phyloP scores from a whole-genome alignment of 2,113 vertebrate species.

The Myotis davidii region DNA sequence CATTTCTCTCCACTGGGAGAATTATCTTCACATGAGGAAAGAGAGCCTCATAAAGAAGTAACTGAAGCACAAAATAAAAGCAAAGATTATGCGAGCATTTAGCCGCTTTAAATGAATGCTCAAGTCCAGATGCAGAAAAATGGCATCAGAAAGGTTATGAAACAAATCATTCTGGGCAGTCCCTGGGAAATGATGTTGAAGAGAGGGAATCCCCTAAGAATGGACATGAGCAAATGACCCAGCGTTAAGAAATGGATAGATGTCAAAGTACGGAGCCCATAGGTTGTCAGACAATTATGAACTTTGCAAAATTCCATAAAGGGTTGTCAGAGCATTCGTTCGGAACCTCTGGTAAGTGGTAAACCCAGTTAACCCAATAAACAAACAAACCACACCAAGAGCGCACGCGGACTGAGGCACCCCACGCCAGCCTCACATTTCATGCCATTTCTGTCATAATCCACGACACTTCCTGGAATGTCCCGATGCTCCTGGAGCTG shows the following conservation, averaged over 20 bases:
- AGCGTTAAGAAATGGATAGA: constrained; percentile 12
- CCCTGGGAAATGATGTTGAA: constrained; percentile 25
- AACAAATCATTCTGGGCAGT: constrained; percentile 41
- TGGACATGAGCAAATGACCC: neutral
- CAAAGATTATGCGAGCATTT: constrained; percentile 50
- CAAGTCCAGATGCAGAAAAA: constrained; percentile 40
- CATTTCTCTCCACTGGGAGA: constrained; percentile 43
- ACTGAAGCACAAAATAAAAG: constrained; percentile 72
- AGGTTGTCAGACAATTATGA: neutral
- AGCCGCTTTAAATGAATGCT: constrained; percentile 33
- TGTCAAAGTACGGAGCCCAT: neutral
- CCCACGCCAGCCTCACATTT: neutral
- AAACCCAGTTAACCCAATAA: neutral
- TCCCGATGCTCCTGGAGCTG: neutral
- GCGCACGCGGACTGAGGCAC: neutral
- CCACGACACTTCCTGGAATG: neutral
- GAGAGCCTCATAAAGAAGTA: constrained; percentile 47
- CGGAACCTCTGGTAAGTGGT: neutral
- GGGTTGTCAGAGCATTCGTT: neutral
- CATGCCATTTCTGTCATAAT: neutral
- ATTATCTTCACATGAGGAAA: constrained; percentile 60
- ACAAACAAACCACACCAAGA: neutral
- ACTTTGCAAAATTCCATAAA: neutral
- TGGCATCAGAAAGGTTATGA: constrained; percentile 47
- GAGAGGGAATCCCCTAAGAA: neutral